Percentiles rank a stretch among this genome's conserved stretches.
Conservation (phyloP, 2,797 vertebrate genomes). For the Alauda arvensis region DNA sequence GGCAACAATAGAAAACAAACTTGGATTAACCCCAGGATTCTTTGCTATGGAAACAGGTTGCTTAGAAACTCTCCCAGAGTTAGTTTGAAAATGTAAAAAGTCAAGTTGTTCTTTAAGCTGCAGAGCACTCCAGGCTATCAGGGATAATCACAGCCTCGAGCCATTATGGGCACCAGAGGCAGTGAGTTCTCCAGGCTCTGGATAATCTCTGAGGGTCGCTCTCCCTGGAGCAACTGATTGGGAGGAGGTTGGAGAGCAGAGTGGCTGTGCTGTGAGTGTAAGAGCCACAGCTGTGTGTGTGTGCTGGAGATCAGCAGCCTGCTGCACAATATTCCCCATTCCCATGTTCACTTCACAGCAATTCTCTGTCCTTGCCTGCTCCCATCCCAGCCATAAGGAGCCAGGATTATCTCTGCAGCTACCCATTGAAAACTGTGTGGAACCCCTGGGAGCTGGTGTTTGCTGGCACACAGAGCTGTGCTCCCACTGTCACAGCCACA, state of each 20-base stretch:
- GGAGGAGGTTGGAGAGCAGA: neutral
- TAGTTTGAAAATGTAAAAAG: slow-evolving; percentile 67
- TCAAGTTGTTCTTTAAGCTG: slow-evolving; percentile 70
- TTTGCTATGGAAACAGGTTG: slow-evolving; percentile 80
- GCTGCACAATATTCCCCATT: neutral
- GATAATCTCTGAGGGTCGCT: slow-evolving; percentile 24
- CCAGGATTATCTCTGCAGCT: neutral
- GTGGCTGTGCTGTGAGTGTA: neutral
- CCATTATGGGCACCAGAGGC: slow-evolving; percentile 14
- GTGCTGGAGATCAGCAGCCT: neutral
- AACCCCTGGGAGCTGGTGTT: neutral
- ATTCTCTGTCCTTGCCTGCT: neutral
- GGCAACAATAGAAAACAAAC: slow-evolving; percentile 19
- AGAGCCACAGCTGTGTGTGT: neutral
- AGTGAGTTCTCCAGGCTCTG: slow-evolving; percentile 15
- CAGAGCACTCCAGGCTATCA: slow-evolving; percentile 43
- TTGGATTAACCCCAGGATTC: slow-evolving; percentile 71
- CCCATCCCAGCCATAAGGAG: neutral
- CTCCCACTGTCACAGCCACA: neutral
- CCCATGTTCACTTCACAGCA: neutral
- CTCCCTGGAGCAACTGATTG: neutral
- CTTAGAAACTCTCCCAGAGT: slow-evolving; percentile 72
- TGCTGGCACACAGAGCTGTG: neutral
- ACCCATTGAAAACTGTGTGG: neutral
- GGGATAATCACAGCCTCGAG: slow-evolving; percentile 50